Percentiles rank a stretch among this genome's conserved stretches.
phyloP scores from a whole-genome alignment of 2,797 vertebrate genomes.

The Trematomus bernacchii region DNA sequence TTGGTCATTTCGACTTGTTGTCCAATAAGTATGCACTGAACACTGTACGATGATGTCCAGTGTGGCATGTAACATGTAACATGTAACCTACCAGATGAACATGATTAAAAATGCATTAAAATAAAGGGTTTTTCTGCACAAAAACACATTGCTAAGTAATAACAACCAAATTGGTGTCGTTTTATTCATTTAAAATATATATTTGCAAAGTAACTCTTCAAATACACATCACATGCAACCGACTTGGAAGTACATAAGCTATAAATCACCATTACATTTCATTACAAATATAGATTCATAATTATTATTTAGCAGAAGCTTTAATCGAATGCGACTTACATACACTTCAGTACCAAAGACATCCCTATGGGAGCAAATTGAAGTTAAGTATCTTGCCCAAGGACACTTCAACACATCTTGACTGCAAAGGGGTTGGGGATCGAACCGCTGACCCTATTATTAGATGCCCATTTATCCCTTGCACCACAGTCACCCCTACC shows the following conservation, averaged over 20 bases:
- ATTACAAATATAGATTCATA: too few relatives aligned
- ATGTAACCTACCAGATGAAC: neutral
- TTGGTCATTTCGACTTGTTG: neutral
- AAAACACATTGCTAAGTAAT: too few relatives aligned
- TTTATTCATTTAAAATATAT: neutral
- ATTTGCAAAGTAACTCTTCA: neutral
- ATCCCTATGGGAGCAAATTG: too few relatives aligned
- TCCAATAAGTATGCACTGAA: neutral
- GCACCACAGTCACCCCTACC: too few relatives aligned
- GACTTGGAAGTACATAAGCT: constrained; percentile 8
- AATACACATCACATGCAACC: neutral
- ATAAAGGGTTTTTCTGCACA: neutral
- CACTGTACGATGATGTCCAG: neutral
- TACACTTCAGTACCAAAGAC: too few relatives aligned
- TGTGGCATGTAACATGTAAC: neutral
- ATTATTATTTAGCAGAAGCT: too few relatives aligned
- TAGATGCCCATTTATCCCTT: too few relatives aligned
- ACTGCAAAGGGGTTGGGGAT: too few relatives aligned
- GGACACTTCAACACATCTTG: too few relatives aligned
- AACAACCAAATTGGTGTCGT: neutral
- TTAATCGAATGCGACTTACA: too few relatives aligned
- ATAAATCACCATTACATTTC: neutral
- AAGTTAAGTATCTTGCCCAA: too few relatives aligned
- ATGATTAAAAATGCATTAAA: neutral
- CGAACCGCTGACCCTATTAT: too few relatives aligned